Evolutionary conservation across 2,888 invertebrate species (phyloP).

Genomic region (Chrysopilus asiliformis): DNA sequence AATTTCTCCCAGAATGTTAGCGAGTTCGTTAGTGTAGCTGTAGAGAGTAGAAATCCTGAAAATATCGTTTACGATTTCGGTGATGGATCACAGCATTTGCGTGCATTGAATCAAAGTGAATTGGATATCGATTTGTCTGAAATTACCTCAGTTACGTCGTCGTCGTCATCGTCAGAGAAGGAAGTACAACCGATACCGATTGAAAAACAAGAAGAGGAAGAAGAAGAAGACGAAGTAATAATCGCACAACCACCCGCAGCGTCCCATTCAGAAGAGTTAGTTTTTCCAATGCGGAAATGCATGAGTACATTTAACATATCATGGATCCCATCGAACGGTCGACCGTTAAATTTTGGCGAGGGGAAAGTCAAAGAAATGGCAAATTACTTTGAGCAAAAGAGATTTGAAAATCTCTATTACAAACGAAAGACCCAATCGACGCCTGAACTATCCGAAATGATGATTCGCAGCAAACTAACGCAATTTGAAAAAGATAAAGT

Average conservation of each 20-base stretch:
- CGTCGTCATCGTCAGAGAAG: constrained; percentile 5
- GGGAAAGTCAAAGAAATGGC: constrained; percentile 58
- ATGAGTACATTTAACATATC: constrained; percentile 25
- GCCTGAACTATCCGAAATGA: constrained; percentile 36
- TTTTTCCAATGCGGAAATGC: constrained; percentile 23
- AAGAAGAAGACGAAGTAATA: background rate
- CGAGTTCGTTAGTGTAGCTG: background rate
- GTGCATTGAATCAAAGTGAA: constrained; percentile 10
- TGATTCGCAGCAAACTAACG: constrained; percentile 22
- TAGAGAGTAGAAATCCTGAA: background rate
- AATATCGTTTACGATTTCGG: background rate
- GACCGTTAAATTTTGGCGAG: constrained; percentile 38
- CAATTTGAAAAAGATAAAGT: constrained; percentile 26
- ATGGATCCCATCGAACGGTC: constrained; percentile 4
- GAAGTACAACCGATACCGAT: constrained; percentile 1
- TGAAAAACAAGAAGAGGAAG: background rate
- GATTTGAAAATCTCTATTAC: background rate
- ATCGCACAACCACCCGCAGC: background rate
- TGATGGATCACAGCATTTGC: background rate
- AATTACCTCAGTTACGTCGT: too few species aligned
- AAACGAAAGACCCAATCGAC: constrained; percentile 36
- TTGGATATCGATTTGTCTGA: constrained; percentile 26
- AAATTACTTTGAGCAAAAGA: constrained; percentile 46
- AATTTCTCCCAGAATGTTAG: background rate
- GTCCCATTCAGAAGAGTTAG: background rate